Conservation (phyloP, 2,113 vertebrate genomes). For the Oxygymnocypris stewartii region DNA sequence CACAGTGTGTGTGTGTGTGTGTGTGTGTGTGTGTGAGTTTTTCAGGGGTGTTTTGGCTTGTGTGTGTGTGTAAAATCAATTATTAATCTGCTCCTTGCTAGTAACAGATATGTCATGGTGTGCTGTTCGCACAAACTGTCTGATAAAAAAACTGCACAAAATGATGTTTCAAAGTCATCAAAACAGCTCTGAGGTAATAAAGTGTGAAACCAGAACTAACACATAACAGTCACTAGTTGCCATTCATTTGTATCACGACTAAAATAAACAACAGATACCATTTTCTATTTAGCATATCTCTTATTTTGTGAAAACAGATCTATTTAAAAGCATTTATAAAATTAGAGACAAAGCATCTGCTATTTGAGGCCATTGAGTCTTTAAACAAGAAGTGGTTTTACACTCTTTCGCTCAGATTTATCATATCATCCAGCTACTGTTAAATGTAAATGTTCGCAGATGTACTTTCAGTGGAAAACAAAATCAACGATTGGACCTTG, state of each 20-base stretch:
- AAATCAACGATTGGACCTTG: not conserved
- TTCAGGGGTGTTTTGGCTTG: not conserved
- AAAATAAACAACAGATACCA: not conserved
- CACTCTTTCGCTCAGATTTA: not conserved
- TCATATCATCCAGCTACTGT: not conserved
- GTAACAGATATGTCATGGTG: not conserved
- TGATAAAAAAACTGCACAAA: slow-evolving; percentile 5
- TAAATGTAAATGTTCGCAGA: not conserved
- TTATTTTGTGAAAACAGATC: not conserved
- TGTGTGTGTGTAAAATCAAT: not conserved
- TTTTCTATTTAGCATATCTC: not conserved
- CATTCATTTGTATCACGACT: not conserved
- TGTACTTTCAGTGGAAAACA: slow-evolving; percentile 1
- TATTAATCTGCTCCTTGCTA: not conserved
- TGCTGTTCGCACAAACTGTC: not conserved
- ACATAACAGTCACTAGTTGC: slow-evolving; percentile 24
- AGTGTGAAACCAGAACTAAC: not conserved
- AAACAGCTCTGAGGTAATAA: slow-evolving; percentile 35
- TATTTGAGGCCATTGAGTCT: not conserved
- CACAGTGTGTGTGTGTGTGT: not conserved
- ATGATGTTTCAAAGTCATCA: slow-evolving; percentile 19
- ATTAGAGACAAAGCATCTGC: not conserved
- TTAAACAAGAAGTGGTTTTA: slow-evolving; percentile 23
- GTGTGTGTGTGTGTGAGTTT: too few relatives aligned
- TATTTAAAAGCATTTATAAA: not conserved